Evolutionary conservation across 2,888 invertebrate genomes (phyloP), one percentile per base, ranked within the genome.

Genomic region (Idaea aversata): DNA sequence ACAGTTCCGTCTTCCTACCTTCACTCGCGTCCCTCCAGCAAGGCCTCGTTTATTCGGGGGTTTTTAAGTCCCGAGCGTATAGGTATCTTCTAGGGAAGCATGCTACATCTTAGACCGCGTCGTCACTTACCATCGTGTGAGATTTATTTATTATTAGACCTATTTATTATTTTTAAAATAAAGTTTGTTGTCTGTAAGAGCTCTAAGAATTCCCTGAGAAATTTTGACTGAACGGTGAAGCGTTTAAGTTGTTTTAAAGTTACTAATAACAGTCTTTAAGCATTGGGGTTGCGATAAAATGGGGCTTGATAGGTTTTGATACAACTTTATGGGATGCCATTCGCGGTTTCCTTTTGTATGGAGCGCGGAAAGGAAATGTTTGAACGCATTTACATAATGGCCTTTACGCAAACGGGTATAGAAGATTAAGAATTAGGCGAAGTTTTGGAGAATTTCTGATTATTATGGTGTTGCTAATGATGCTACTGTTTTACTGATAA

Each of bases 151-250:
- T n/a, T 25, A 25, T 1, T 25, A 3, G 25, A 2, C 13, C 2
- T 3, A 13, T 7, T 13, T 47, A 10, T 47, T 7, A 47, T 13
- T 10, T 5, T 38, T 13, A 13, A 4, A 10, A 10, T 13, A 47
- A 47, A 47, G 47, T 47, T 13, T 6, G 13, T 47, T 47, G 47
- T 47, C 47, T 47, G 13, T 10, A 2, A 47, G 7, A 47, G 68
- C 70, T 72, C 71, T 70, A 68, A 68, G 71, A 73, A 67, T 71
- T 74, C 71, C 71, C 68, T 61, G 67, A 62, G 65, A 66, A 64
- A 67, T 71, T 70, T 71, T 67, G 67, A 72, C 63, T 62, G 64
- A 63, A 67, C 62, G 64, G 70, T 73, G 67, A 35, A 65, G 66
- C 61, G 64, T 61, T 59, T 61, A 66, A 65, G 64, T 60, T 64